phyloP scores from a whole-genome alignment of 2,888 invertebrate species.

The Bombylius discolor region DNA sequence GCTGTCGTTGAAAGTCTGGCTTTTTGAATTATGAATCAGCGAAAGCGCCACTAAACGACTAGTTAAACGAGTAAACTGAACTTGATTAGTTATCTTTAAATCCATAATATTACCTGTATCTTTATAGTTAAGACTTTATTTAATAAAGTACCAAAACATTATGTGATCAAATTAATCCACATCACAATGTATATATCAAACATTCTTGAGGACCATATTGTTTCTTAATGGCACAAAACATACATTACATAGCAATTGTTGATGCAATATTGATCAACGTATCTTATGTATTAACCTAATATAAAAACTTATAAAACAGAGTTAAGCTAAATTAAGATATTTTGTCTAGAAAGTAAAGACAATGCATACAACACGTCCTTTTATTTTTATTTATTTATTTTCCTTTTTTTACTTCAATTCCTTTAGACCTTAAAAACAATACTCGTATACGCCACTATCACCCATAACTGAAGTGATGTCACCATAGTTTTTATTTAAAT shows the following conservation, averaged over 20 bases:
- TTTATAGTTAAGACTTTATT: too few relatives aligned
- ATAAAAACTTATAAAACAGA: too few relatives aligned
- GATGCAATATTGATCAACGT: background rate
- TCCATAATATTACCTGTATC: background rate
- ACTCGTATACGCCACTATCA: too few relatives aligned
- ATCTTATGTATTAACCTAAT: background rate
- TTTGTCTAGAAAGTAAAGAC: slow-evolving; percentile 11
- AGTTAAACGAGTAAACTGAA: background rate
- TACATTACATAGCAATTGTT: background rate
- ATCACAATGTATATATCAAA: too few relatives aligned
- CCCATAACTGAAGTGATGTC: too few relatives aligned
- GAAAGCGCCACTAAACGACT: background rate
- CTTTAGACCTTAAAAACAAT: too few relatives aligned
- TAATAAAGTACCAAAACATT: too few relatives aligned
- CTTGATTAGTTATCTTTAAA: background rate
- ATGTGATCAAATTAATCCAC: too few relatives aligned
- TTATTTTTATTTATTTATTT: background rate
- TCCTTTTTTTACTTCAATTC: too few relatives aligned
- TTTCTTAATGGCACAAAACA: too few relatives aligned
- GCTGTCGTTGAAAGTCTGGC: background rate
- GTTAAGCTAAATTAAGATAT: slow-evolving; percentile 19
- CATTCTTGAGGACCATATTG: too few relatives aligned
- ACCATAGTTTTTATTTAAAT: too few relatives aligned
- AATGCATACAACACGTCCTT: slow-evolving; percentile 4
- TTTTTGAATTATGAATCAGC: background rate